phyloP scores from a whole-genome alignment of 1,140 invertebrate species.

The Amyelois transitella region DNA sequence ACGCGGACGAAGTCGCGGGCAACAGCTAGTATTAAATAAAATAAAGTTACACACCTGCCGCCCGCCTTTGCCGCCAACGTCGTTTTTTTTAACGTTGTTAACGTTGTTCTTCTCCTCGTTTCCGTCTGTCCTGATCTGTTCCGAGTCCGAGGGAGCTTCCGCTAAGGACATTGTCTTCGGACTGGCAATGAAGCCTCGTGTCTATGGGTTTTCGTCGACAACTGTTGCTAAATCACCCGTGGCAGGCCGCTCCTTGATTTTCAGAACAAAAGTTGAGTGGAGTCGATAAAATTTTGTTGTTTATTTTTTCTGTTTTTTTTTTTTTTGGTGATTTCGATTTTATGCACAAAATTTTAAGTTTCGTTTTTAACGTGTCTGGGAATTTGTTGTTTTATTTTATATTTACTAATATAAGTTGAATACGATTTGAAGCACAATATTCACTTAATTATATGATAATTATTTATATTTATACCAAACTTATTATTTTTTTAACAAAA shows the following conservation, averaged over 20 bases:
- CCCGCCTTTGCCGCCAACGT: constrained; percentile 4
- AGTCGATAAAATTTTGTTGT: constrained; percentile 21
- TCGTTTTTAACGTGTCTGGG: no score
- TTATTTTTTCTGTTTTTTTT: neutral
- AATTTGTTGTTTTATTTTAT: no score
- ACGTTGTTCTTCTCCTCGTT: constrained; percentile 24
- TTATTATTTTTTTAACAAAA: no score
- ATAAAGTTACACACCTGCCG: constrained; percentile 20
- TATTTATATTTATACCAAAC: no score
- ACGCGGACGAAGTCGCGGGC: no score
- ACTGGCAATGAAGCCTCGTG: constrained; percentile 30
- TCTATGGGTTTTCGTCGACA: constrained; percentile 36
- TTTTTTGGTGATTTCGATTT: constrained; percentile 4
- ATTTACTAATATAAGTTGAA: no score
- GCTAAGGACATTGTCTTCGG: constrained; percentile 63
- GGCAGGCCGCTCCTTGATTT: constrained; percentile 37
- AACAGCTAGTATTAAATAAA: constrained; percentile 21
- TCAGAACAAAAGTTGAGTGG: constrained; percentile 19
- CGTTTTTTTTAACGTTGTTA: neutral
- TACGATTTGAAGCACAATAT: no score
- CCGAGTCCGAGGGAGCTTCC: constrained; percentile 58
- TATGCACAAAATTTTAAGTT: neutral
- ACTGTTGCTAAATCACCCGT: constrained; percentile 40
- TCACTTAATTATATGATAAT: no score
- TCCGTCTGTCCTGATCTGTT: constrained; percentile 32